phyloP scores from a whole-genome alignment of 2,888 invertebrate species.

The Chrysotoxum bicinctum region DNA sequence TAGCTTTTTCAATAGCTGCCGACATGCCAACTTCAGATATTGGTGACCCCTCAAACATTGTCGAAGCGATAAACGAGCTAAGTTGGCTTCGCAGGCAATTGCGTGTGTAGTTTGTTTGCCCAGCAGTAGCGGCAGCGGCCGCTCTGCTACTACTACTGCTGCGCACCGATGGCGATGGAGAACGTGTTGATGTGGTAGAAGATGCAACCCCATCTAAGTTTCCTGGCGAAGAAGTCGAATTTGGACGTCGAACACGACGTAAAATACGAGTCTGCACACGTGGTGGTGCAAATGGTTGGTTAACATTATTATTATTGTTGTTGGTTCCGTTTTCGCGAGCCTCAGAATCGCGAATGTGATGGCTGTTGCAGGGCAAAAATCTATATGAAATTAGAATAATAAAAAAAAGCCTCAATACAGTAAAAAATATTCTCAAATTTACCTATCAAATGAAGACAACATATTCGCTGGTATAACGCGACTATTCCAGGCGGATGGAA shows the following conservation, averaged over 20 bases:
- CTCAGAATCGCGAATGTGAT: slow-evolving; percentile 84
- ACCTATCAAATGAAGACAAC: slow-evolving; percentile 80
- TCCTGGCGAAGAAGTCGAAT: slow-evolving; percentile 50
- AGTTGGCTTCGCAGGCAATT: slow-evolving; percentile 77
- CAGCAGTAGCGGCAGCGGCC: neutral
- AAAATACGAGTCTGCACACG: slow-evolving; percentile 65
- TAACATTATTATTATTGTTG: slow-evolving; percentile 70
- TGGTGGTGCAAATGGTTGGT: slow-evolving; percentile 47
- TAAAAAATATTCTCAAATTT: neutral
- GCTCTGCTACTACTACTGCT: slow-evolving; percentile 39
- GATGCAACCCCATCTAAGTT: slow-evolving; percentile 27
- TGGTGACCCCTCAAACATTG: slow-evolving; percentile 77
- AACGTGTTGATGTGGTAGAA: slow-evolving; percentile 41
- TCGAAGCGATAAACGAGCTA: slow-evolving; percentile 76
- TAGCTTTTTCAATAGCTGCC: slow-evolving; percentile 76
- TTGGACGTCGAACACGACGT: slow-evolving; percentile 62
- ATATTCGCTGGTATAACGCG: slow-evolving; percentile 80
- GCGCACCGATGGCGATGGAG: slow-evolving; percentile 45
- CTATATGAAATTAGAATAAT: slow-evolving; percentile 71
- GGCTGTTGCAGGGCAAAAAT: slow-evolving; percentile 88
- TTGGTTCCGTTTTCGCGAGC: slow-evolving; percentile 63
- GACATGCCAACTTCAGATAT: slow-evolving; percentile 78
- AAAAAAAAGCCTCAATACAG: neutral
- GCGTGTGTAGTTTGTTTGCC: slow-evolving; percentile 59
- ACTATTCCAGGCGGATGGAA: slow-evolving; percentile 82